Percentiles rank a stretch among this genome's conserved stretches.
Evolutionary conservation across 2,113 vertebrate species (phyloP).

Genomic region (Cheirogaleus medius): DNA sequence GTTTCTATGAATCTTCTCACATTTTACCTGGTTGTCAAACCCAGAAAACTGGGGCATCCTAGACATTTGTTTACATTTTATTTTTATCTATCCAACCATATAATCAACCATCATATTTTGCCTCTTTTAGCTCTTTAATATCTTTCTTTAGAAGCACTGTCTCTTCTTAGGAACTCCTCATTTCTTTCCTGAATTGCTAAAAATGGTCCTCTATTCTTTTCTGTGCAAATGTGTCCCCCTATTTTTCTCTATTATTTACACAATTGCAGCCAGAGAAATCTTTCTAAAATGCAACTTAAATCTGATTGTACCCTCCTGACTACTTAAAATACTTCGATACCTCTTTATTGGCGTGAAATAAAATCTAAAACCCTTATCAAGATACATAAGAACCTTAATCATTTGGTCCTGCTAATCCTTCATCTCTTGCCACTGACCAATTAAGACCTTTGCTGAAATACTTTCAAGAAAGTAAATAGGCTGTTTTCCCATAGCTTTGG

Average conservation of each 20-base stretch:
- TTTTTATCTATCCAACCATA: neutral
- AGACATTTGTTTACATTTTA: neutral
- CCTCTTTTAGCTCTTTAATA: neutral
- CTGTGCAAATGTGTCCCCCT: neutral
- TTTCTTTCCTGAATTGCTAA: neutral
- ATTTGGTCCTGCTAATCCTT: neutral
- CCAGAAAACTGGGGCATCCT: neutral
- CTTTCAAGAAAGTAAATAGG: neutral
- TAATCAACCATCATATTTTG: neutral
- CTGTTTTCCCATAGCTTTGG: neutral
- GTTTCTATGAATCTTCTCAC: neutral
- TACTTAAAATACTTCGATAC: neutral
- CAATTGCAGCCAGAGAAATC: neutral
- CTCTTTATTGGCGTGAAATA: neutral
- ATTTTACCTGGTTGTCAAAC: neutral
- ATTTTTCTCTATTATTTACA: neutral
- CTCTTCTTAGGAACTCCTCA: neutral
- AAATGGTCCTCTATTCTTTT: neutral
- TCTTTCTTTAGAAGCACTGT: neutral
- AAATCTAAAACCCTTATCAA: neutral
- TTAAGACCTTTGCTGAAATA: neutral
- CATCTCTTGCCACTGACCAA: neutral
- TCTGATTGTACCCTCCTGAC: neutral
- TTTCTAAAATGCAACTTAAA: slow-evolving; percentile 44
- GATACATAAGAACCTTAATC: neutral